Base-by-base conservation (phyloP, 1,140 invertebrate genomes). In the Lepidurus apus region DNA sequence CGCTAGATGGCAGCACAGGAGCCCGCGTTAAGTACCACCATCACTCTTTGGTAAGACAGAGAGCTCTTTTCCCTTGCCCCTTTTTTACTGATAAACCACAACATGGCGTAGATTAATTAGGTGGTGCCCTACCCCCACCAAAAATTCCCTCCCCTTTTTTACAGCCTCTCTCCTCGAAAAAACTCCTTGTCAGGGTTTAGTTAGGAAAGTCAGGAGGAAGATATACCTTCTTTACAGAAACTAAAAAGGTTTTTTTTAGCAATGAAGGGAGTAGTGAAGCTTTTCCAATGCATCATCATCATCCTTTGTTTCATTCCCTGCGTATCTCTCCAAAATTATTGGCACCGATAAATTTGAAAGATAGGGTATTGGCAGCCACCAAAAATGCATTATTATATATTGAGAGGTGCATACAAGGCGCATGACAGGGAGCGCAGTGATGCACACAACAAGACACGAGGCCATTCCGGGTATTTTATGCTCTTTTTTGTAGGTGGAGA, bases 331-430 rank as follows among this genome's bases (percentile, higher is more conserved):
- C 13, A 65, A 47, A 65, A 65, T n/a, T 65, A 65, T 65, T 65
- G 53, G 53, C 53, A 65, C 17, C 13, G 53, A 65, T 65, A 65
- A 65, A 65, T 65, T n/a, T 65, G 53, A 11, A 65, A 65, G 53
- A 65, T 65, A 65, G 53, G 45, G 53, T 65, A 65, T 65, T 65
- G 53, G 53, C 53, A 65, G 53, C 53, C 53, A 65, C 53, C 53
- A 65, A 65, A 65, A 65, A n/a, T 34, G 53, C 53, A 65, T 65
- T 65, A 65, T 65, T 65, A 65, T 65, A 65, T 65, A 65, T 65
- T 65, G 53, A 65, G 53, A 65, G 53, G 21, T 65, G 21, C 34
- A 34, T 34, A 34, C 34, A 34, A 34, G 34, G 34, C 53, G 53
- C 53, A 65, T 65, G 21, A 65, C 53, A 65, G 53, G 53, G 53